phyloP scores from a whole-genome alignment of 2,797 vertebrate species.

The Apodemus agrarius region DNA sequence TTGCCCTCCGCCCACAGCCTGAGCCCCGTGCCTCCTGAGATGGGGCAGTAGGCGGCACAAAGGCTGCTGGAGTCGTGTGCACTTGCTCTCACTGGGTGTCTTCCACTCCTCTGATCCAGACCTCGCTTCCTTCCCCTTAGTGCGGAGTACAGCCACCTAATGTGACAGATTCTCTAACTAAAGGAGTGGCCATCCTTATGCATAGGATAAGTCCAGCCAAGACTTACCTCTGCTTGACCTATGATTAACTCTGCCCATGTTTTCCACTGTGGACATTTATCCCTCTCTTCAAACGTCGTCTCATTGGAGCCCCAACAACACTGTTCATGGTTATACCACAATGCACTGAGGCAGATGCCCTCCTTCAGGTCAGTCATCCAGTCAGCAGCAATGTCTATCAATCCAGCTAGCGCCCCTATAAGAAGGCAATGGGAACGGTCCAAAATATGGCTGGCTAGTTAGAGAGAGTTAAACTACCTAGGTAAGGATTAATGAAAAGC shows the following conservation, averaged over 20 bases:
- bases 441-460: not conserved
- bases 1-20: not conserved
- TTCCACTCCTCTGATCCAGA: not conserved
- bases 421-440: not conserved
- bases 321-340: constrained; percentile 99
- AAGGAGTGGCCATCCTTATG: not conserved
- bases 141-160: not conserved
- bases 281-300: constrained; percentile 97
- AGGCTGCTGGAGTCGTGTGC: not conserved
- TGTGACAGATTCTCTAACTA: constrained; percentile 25
- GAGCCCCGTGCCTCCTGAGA: not conserved
- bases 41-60: not conserved
- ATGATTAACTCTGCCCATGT: constrained; percentile 99
- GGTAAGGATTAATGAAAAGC: constrained; percentile 6
- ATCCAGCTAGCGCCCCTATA: constrained; percentile 96
- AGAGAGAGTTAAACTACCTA: not conserved
- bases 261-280: constrained; percentile 99
- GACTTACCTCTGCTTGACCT: constrained; percentile 96
- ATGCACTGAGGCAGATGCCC: constrained; percentile 96
- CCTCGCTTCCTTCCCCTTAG: not conserved
- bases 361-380: constrained; percentile 99
- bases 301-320: constrained; percentile 99
- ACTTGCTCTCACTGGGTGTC: not conserved
- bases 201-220: not conserved
- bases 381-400: constrained; percentile 99